Evolutionary conservation across 2,113 vertebrate species (phyloP), one percentile per base, ranked within the genome.

Genomic region (Dicaeum eximium): DNA sequence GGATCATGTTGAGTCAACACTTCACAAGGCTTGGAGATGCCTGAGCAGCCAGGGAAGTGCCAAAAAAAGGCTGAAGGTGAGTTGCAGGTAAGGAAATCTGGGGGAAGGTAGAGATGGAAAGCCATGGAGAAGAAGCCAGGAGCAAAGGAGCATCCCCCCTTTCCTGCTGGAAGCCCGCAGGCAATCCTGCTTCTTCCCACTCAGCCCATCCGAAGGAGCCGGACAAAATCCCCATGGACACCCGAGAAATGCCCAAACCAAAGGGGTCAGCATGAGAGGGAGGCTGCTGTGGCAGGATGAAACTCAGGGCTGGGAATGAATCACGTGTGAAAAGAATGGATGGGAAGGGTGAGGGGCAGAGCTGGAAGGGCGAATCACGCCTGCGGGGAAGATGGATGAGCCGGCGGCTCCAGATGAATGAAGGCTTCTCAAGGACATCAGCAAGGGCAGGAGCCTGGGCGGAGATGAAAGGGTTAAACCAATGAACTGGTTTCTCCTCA

Each of bases 401-500:
- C 58, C 6, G 1, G 1, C 0, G 2, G 14, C 12, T 40, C 7
- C 1, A 6, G 70, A n/a, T 9, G 54, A 65, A 42, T 0, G 7
- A 7, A 0, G 2, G 35, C 60, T 94, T 33, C 58, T 33, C 90
- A 88, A 92, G 88, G 72, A 11, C 73, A 19, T 8, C 20, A 7
- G 70, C 2, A 8, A 1, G 60, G 53, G 35, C 13, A 28, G 84
- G 51, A 47, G 64, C 2, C 4, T 0, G 2, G 1, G 5, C 0
- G 6, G 83, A 2, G 47, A 37, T 4, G 42, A 53, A 85, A 33
- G 67, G 44, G 80, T 96, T 88, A 88, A 86, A 21, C 3, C 4
- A 23, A n/a, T 0, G 1, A 31, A 7, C 6, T 0, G 3, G 25
- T 40, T 64, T 47, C 60, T 67, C 42, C 15, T 2, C 38, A 20